These are phyloP conservation scores for Antheraea mylitta DNA, from an alignment of 1,140 invertebrate species.

Conservation along the genomic window DNA sequence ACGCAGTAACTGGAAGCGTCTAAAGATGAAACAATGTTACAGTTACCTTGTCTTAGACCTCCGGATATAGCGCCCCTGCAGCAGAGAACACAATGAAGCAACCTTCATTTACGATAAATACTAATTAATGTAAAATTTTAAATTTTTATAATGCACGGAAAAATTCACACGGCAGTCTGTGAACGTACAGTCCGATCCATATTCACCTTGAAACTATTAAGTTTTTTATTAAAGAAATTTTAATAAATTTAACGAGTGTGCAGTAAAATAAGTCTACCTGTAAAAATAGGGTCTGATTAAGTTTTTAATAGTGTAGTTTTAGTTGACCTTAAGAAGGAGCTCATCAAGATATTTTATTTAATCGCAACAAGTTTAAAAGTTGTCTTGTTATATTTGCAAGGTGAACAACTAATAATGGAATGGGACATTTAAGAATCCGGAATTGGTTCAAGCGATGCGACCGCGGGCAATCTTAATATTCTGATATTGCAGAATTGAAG, in stretches of 20 bases:
- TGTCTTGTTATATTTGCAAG: conserved; percentile 25
- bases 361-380: conserved; percentile 7
- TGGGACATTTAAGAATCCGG: conserved; percentile 1
- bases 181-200: conserved; percentile 39
- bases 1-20: background rate
- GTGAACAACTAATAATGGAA: conserved; percentile 27
- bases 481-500: background rate
- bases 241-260: background rate
- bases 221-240: conserved; percentile 8
- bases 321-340: conserved; percentile 2
- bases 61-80: conserved; percentile 38
- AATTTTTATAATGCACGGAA: conserved; percentile 54
- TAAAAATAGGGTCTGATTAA: conserved; percentile 1
- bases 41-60: conserved; percentile 70
- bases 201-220: conserved; percentile 46
- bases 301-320: background rate
- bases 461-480: background rate
- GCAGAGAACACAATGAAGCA: conserved; percentile 57
- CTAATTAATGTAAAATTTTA: conserved; percentile 50
- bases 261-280: background rate
- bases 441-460: conserved; percentile 1
- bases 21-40: conserved; percentile 42
- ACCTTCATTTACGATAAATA: conserved; percentile 68
- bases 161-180: conserved; percentile 60
- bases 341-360: conserved; percentile 10